phyloP scores from a whole-genome alignment of 2,888 invertebrate species.

The Fragum sueziense region DNA sequence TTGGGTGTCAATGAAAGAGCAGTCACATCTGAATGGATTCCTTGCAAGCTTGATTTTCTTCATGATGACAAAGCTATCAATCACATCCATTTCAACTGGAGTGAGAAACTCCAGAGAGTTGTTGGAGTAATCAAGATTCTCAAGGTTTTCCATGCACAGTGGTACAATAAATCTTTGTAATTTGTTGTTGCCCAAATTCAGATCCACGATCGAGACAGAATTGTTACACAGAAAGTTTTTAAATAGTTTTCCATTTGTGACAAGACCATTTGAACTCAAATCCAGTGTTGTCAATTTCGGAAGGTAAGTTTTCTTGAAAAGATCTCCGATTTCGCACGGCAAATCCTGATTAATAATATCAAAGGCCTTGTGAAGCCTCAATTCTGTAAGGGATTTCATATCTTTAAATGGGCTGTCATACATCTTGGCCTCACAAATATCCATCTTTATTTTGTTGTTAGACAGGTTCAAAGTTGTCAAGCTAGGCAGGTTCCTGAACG shows the following conservation, averaged over 20 bases:
- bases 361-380: conserved; percentile 25
- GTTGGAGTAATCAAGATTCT: conserved; percentile 29
- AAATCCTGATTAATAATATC: background rate
- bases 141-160: conserved; percentile 34
- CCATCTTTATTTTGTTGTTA: conserved; percentile 22
- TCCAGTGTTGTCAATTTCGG: conserved; percentile 28
- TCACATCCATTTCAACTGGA: conserved; percentile 26
- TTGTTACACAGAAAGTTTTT: conserved; percentile 28
- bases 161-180: conserved; percentile 23
- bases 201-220: conserved; percentile 3
- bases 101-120: conserved; percentile 28
- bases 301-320: conserved; percentile 28
- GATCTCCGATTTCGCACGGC: conserved; percentile 24
- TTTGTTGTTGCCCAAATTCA: conserved; percentile 31
- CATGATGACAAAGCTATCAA: conserved; percentile 38
- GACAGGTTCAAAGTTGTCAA: conserved; percentile 38
- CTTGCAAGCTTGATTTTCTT: conserved; percentile 28
- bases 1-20: conserved; percentile 13
- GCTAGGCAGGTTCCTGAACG: conserved; percentile 33
- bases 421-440: conserved; percentile 22
- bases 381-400: conserved; percentile 13
- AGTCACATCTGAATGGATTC: conserved; percentile 42
- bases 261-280: conserved; percentile 38
- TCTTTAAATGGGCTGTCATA: conserved; percentile 13
- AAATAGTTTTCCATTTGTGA: conserved; percentile 17